These are phyloP conservation scores for Cydia fagiglandana DNA, from an alignment of 1,140 invertebrate genomes.

Conservation along the genomic window DNA sequence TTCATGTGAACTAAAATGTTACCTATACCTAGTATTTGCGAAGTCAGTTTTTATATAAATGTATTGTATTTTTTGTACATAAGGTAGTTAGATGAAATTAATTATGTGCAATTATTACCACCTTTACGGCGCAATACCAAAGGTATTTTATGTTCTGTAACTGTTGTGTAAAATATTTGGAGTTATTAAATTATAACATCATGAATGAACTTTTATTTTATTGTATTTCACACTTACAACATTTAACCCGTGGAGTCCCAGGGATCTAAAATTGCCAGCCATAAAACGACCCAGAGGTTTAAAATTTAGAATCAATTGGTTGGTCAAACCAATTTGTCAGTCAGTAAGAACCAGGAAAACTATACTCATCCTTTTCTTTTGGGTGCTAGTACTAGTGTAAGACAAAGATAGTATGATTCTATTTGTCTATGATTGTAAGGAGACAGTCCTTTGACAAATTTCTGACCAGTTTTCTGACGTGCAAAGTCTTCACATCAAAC, in stretches of 20 bases:
- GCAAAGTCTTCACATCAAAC: no score
- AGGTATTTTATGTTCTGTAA: constrained; percentile 72
- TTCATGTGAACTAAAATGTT: constrained; percentile 46
- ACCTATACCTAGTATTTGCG: constrained; percentile 50
- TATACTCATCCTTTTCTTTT: no score
- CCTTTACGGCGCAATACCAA: constrained; percentile 65
- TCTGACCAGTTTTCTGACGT: no score
- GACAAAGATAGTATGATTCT: no score
- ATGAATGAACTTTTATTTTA: constrained; percentile 33
- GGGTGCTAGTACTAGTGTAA: no score
- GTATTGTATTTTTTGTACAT: constrained; percentile 71
- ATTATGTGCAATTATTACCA: constrained; percentile 73
- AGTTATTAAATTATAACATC: constrained; percentile 70
- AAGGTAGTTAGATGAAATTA: constrained; percentile 68
- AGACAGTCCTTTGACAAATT: no score
- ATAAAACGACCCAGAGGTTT: no score
- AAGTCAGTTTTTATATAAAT: constrained; percentile 62
- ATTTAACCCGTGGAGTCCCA: not conserved
- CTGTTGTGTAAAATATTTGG: constrained; percentile 75
- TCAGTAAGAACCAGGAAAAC: no score
- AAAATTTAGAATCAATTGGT: no score
- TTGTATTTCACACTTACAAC: not conserved
- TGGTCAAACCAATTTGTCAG: no score
- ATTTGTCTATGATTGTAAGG: no score
- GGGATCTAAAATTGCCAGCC: no score